These are phyloP conservation scores for Rotaria socialis DNA, from an alignment of 2,888 invertebrate genomes.

Conservation along the genomic window DNA sequence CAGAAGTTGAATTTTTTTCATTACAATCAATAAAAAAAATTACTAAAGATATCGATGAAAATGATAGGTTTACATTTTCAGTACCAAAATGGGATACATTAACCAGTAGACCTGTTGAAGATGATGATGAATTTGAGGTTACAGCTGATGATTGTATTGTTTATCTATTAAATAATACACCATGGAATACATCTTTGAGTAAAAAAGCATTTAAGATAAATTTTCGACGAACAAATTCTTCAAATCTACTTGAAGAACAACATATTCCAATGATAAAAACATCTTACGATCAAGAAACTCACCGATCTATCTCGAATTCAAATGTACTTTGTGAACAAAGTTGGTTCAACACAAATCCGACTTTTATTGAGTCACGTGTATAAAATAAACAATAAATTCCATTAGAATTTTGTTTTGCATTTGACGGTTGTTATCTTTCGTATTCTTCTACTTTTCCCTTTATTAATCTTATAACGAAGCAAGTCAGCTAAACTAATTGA, in stretches of 20 bases:
- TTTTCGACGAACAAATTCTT: not conserved
- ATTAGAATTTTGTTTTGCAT: too few relatives aligned
- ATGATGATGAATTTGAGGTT: not conserved
- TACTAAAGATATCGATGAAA: not conserved
- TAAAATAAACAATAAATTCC: not conserved
- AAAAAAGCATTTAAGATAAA: not conserved
- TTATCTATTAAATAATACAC: conserved; percentile 1
- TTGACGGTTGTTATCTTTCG: too few relatives aligned
- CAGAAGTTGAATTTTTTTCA: not conserved
- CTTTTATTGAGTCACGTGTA: not conserved
- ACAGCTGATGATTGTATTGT: not conserved
- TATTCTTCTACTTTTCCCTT: too few relatives aligned
- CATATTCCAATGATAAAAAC: not conserved
- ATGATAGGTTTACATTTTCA: not conserved
- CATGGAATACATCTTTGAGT: not conserved
- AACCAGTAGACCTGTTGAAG: too few relatives aligned
- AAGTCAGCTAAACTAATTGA: too few relatives aligned
- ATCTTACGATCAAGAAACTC: not conserved
- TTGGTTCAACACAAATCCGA: not conserved
- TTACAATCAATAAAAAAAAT: not conserved
- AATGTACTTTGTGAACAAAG: not conserved
- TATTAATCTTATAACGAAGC: too few relatives aligned
- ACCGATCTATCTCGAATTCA: not conserved
- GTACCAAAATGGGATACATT: not conserved
- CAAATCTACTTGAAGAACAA: not conserved